These are phyloP conservation scores for Uloborus plumipes DNA, from an alignment of 2,888 invertebrate species.

Conservation along the genomic window DNA sequence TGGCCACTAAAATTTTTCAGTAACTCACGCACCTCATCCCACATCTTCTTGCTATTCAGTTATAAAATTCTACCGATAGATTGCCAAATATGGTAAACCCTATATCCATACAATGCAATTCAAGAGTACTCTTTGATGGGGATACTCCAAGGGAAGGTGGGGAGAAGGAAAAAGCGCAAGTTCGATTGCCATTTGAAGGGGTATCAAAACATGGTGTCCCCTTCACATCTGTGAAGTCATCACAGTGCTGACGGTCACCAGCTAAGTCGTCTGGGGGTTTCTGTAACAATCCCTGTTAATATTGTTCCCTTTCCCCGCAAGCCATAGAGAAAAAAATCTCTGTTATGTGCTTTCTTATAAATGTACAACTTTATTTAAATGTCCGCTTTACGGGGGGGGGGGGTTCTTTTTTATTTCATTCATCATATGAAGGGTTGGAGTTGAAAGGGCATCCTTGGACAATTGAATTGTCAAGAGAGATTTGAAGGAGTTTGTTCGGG, in stretches of 20 bases:
- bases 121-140: constrained; percentile 2
- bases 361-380: not conserved
- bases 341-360: not conserved
- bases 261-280: constrained; percentile 5
- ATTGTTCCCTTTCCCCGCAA: not conserved
- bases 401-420: not conserved
- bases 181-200: constrained; percentile 49
- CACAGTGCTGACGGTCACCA: constrained; percentile 39
- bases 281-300: not conserved
- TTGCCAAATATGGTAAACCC: not conserved
- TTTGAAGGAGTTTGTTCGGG: too few species aligned
- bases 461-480: too few species aligned
- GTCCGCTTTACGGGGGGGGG: not conserved
- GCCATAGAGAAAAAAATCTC: not conserved
- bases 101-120: constrained; percentile 1
- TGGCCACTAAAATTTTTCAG: too few species aligned
- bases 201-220: not conserved
- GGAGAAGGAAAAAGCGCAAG: constrained; percentile 23
- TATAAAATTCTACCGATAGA: too few species aligned
- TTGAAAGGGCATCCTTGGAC: too few species aligned
- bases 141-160: constrained; percentile 6
- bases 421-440: too few species aligned
- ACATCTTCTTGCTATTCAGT: too few species aligned
- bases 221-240: constrained; percentile 36
- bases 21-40: too few species aligned